phyloP scores from a whole-genome alignment of 2,113 vertebrate species.

The Pipra filicauda region DNA sequence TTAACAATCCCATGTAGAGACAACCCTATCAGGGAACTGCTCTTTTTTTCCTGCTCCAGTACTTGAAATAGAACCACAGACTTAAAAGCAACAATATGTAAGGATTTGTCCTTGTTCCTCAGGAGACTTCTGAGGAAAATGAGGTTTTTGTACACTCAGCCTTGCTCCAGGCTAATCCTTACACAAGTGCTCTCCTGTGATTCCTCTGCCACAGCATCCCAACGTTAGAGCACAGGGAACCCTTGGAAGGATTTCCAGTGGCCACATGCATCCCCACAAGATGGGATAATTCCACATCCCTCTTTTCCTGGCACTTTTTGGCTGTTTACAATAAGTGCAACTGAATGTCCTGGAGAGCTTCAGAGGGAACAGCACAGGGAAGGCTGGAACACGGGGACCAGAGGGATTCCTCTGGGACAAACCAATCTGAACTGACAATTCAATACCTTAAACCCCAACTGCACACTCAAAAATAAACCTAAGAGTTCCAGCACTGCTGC shows the following conservation, averaged over 20 bases:
- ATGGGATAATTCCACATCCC: not conserved
- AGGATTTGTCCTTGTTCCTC: not conserved
- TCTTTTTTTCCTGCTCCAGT: not conserved
- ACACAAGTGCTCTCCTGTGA: not conserved
- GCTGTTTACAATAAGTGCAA: not conserved
- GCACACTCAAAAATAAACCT: not conserved
- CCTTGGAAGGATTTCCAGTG: not conserved
- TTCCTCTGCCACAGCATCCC: not conserved
- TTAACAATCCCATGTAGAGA: not conserved
- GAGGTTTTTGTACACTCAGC: not conserved
- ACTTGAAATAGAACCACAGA: not conserved
- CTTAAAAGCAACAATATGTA: not conserved
- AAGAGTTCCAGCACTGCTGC: not conserved
- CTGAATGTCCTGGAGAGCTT: not conserved
- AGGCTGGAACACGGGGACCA: not conserved
- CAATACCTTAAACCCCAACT: not conserved
- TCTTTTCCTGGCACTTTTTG: not conserved
- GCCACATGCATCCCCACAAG: not conserved
- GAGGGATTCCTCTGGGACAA: not conserved
- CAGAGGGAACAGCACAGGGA: fast-evolving
- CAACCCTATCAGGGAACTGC: not conserved
- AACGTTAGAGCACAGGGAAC: not conserved
- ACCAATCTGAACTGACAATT: not conserved
- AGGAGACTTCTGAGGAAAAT: not conserved
- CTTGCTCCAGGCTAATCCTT: not conserved